phyloP scores from a whole-genome alignment of 2,797 vertebrate genomes.

The Fistularia tabacaria region DNA sequence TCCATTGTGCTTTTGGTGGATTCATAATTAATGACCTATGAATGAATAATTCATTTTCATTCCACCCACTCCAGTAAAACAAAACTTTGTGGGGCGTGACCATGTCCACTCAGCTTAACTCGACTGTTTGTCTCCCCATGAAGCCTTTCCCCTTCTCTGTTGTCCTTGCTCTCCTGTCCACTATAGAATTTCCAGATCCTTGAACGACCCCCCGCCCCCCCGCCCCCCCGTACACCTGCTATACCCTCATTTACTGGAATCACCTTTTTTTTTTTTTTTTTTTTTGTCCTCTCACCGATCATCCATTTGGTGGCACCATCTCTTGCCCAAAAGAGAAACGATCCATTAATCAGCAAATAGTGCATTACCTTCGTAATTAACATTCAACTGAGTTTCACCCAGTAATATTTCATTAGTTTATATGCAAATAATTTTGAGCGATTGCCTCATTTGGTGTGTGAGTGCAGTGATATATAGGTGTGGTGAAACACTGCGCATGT shows the following conservation, averaged over 20 bases:
- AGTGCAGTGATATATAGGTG: conserved; percentile 86
- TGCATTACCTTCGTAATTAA: conserved; percentile 96
- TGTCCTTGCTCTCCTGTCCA: not conserved
- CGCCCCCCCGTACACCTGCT: conserved; percentile 41
- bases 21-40: conserved; percentile 74
- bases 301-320: conserved; percentile 49
- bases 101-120: conserved; percentile 58
- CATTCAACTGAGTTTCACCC: conserved; percentile 92
- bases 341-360: conserved; percentile 99
- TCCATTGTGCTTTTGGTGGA: conserved; percentile 57
- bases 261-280: conserved; percentile 28
- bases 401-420: conserved; percentile 95
- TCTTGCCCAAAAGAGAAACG: conserved; percentile 78
- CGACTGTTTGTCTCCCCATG: conserved; percentile 41
- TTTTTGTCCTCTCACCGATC: conserved; percentile 46
- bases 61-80: conserved; percentile 59
- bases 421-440: conserved; percentile 97
- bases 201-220: conserved; percentile 21
- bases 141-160: conserved; percentile 14
- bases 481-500: conserved; percentile 50
- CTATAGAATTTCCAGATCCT: conserved; percentile 8
- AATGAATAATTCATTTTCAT: conserved; percentile 77
- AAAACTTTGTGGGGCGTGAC: conserved; percentile 63
- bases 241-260: conserved; percentile 33
- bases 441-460: conserved; percentile 95